These are phyloP conservation scores for Oryzias celebensis DNA, from an alignment of 2,113 vertebrate genomes.

Conservation along the genomic window DNA sequence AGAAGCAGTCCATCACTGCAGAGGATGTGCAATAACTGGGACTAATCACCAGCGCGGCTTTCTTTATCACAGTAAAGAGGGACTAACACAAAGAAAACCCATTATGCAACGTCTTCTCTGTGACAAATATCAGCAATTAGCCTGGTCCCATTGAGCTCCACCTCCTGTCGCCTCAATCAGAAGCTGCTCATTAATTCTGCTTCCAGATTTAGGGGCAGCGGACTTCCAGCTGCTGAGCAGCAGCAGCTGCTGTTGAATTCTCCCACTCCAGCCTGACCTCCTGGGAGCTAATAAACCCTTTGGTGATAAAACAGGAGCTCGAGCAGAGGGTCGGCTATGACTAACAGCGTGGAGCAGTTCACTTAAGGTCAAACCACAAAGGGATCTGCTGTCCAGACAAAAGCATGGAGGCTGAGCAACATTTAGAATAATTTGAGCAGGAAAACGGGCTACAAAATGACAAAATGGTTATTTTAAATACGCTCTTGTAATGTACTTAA, in stretches of 20 bases:
- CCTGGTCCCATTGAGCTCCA: constrained; percentile 17
- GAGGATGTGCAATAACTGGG: constrained; percentile 23
- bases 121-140: constrained; percentile 58
- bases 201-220: constrained; percentile 22
- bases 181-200: constrained; percentile 29
- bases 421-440: neutral
- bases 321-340: constrained; percentile 24
- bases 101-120: constrained; percentile 11
- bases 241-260: constrained; percentile 23
- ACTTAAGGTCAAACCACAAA: constrained; percentile 37
- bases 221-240: constrained; percentile 14
- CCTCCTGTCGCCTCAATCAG: constrained; percentile 37
- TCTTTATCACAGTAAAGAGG: constrained; percentile 16
- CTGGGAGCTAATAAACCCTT: constrained; percentile 19
- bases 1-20: constrained; percentile 12
- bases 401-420: neutral
- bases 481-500: no score
- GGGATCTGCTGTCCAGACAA: constrained; percentile 9
- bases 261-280: constrained; percentile 14
- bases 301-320: constrained; percentile 40
- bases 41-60: constrained; percentile 27
- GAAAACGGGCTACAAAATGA: no score
- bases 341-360: constrained; percentile 24
- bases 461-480: no score
- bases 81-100: constrained; percentile 9